Conservation (phyloP, 2,113 vertebrate species). For the Ptilonorhynchus violaceus region DNA sequence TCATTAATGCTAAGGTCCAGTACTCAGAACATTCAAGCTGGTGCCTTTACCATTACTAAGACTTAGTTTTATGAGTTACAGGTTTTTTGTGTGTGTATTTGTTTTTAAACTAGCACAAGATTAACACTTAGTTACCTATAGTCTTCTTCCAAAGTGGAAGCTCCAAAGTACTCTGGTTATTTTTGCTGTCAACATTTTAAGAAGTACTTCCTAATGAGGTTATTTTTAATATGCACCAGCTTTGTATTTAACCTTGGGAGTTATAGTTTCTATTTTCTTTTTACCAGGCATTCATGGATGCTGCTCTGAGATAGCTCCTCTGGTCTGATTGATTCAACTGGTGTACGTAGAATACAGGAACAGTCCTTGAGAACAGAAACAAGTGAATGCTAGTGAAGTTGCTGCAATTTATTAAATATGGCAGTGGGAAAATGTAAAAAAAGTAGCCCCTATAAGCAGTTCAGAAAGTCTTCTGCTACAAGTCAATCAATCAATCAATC, state of each 20-base stretch:
- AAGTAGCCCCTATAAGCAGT: neutral
- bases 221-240: neutral
- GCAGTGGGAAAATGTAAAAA: neutral
- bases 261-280: slow-evolving; percentile 31
- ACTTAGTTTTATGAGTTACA: neutral
- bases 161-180: neutral
- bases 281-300: slow-evolving; percentile 85
- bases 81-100: neutral
- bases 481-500: neutral
- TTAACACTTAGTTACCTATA: neutral
- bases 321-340: slow-evolving; percentile 87
- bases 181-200: neutral
- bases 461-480: neutral
- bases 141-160: neutral
- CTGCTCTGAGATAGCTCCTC: slow-evolving; percentile 87
- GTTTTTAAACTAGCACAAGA: neutral
- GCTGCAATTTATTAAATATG: neutral
- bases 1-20: neutral
- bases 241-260: neutral
- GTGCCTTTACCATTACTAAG: neutral
- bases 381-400: neutral
- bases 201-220: neutral
- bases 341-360: slow-evolving; percentile 92
- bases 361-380: slow-evolving; percentile 82
- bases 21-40: neutral